A percentile compares a stretch with the other conserved stretches of the same genome.
Conservation (phyloP, 2,113 vertebrate species). For the Fregetta grallaria region DNA sequence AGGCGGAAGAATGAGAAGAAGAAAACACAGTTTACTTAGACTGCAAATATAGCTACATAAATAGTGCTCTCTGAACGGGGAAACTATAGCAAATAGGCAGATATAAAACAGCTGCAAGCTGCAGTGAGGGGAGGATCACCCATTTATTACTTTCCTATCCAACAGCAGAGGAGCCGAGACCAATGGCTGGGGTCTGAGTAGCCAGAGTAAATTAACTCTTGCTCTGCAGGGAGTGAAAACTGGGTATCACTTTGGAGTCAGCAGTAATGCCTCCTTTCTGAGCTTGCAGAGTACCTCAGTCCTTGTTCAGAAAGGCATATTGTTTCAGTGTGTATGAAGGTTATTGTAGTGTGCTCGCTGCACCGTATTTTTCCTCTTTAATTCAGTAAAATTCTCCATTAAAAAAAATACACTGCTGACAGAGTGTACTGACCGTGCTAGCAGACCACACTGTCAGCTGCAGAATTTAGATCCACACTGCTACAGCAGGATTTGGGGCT, state of each 20-base stretch:
- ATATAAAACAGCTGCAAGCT: constrained; percentile 38
- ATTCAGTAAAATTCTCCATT: neutral
- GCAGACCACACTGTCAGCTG: neutral
- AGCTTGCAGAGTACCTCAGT: neutral
- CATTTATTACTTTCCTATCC: constrained; percentile 2
- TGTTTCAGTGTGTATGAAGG: neutral
- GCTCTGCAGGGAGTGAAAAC: neutral
- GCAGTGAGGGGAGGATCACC: neutral
- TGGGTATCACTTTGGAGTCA: neutral
- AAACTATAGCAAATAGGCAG: neutral
- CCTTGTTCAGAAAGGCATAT: neutral
- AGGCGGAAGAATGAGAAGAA: neutral
- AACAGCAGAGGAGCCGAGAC: neutral
- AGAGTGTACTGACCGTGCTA: neutral
- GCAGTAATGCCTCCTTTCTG: neutral
- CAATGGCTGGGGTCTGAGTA: neutral
- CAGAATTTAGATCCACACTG: neutral
- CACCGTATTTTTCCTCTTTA: neutral
- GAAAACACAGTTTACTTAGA: neutral
- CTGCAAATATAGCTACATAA: neutral
- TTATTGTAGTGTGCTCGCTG: accelerated
- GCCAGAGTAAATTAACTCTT: constrained; percentile 10
- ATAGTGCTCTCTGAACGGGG: neutral
- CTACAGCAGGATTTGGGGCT: neutral
- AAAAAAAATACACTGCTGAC: neutral